These are phyloP conservation scores for Dufourea novaeangliae DNA, from an alignment of 1,140 invertebrate species.

Conservation along the genomic window DNA sequence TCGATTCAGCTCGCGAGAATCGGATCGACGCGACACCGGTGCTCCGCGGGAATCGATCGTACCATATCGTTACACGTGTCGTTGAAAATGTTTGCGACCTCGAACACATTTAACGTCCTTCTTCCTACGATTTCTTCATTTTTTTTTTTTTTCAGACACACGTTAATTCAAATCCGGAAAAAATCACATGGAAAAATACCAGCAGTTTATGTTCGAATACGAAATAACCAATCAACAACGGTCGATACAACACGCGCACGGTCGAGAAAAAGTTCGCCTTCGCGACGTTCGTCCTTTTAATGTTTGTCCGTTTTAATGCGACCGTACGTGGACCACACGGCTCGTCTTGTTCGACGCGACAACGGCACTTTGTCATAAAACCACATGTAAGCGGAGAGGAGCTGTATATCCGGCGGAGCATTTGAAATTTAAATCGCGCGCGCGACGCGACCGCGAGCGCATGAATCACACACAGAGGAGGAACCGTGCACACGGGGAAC, in stretches of 20 bases:
- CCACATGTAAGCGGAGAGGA: slow-evolving; percentile 55
- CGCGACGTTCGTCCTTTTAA: background rate
- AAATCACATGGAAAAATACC: background rate
- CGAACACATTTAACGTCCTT: slow-evolving; percentile 1
- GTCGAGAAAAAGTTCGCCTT: background rate
- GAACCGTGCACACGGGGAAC: slow-evolving; percentile 28
- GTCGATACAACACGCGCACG: background rate
- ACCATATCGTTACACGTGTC: background rate
- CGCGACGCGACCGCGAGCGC: slow-evolving; percentile 32
- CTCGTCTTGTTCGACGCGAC: slow-evolving; percentile 61
- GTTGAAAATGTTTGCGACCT: background rate
- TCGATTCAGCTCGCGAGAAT: slow-evolving; percentile 30
- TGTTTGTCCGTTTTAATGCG: slow-evolving; percentile 52
- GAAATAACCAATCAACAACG: background rate
- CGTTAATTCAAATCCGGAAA: slow-evolving; percentile 3
- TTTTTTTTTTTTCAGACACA: background rate
- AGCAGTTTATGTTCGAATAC: background rate
- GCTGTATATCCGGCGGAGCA: slow-evolving; percentile 52
- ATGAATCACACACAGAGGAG: too few relatives aligned
- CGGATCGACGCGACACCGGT: slow-evolving; percentile 13
- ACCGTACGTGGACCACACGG: slow-evolving; percentile 34
- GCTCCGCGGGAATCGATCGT: background rate
- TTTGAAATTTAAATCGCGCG: slow-evolving; percentile 68
- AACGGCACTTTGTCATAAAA: slow-evolving; percentile 69
- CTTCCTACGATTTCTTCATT: too few relatives aligned